Conservation (phyloP, 2,113 vertebrate genomes). For the Caracal caracal region DNA sequence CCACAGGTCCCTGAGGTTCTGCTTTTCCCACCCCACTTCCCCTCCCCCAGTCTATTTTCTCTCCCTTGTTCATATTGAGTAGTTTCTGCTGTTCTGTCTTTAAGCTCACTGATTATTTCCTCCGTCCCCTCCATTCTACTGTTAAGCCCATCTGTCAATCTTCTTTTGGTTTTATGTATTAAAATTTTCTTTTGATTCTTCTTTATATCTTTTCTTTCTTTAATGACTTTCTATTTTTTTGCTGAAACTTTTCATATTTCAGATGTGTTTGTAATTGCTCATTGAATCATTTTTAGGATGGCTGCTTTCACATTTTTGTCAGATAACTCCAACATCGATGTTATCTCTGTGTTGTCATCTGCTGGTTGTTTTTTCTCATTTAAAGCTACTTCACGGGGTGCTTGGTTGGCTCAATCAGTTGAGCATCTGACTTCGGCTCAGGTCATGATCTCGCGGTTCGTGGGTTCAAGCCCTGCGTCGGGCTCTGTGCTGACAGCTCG, state of each 20-base stretch:
- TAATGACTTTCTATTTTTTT: not conserved
- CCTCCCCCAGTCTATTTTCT: not conserved
- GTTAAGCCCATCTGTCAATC: not conserved
- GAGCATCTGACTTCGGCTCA: too few species aligned
- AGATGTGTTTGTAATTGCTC: not conserved
- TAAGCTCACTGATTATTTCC: slow-evolving; percentile 9
- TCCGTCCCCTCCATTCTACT: not conserved
- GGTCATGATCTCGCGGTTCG: too few species aligned
- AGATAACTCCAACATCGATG: not conserved
- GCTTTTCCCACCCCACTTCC: not conserved
- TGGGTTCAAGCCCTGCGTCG: too few species aligned
- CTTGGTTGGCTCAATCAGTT: too few species aligned
- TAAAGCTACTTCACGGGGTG: not conserved
- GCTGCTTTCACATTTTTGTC: slow-evolving; percentile 4
- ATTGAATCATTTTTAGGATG: slow-evolving; percentile 8
- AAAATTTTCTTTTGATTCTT: slow-evolving; percentile 20
- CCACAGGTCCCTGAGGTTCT: not conserved
- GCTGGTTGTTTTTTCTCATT: not conserved
- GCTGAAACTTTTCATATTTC: slow-evolving; percentile 18
- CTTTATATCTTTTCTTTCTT: slow-evolving; percentile 24
- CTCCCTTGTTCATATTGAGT: not conserved
- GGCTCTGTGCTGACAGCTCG: too few species aligned
- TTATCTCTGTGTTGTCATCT: not conserved
- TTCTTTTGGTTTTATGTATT: slow-evolving; percentile 38
- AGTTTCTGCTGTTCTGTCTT: not conserved